These are phyloP conservation scores for Steinernema hermaphroditum DNA, from an alignment of 2,888 invertebrate genomes.

Conservation along the genomic window DNA sequence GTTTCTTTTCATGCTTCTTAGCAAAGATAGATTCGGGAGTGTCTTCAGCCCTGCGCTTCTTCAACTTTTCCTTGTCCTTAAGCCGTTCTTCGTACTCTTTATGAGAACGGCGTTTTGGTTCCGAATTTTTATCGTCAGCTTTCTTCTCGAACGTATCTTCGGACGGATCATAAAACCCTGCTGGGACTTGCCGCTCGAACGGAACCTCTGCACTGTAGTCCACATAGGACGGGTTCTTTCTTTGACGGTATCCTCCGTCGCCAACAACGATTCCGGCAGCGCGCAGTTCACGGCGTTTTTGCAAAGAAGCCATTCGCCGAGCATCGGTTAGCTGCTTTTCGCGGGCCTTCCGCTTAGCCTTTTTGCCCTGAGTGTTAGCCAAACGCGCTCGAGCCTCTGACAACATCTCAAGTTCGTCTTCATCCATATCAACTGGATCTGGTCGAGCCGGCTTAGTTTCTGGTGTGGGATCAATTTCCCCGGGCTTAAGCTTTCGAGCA, in stretches of 20 bases:
- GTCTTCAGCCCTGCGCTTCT: slow-evolving; percentile 79
- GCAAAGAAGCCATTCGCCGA: slow-evolving; percentile 87
- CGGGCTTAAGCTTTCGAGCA: slow-evolving; percentile 93
- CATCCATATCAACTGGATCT: slow-evolving; percentile 99
- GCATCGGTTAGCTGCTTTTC: slow-evolving; percentile 99
- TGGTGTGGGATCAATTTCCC: slow-evolving; percentile 99
- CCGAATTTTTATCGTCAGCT: slow-evolving; percentile 47
- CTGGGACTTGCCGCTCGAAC: slow-evolving; percentile 75
- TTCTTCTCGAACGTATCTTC: slow-evolving; percentile 74
- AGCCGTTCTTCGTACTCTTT: slow-evolving; percentile 78
- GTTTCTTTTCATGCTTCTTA: slow-evolving; percentile 62
- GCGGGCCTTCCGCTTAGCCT: slow-evolving; percentile 77
- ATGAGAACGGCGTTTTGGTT: slow-evolving; percentile 53
- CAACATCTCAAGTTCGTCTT: slow-evolving; percentile 98
- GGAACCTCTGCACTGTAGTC: slow-evolving; percentile 95
- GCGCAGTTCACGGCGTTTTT: slow-evolving; percentile 92
- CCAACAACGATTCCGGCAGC: slow-evolving; percentile 82
- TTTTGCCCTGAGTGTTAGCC: slow-evolving; percentile 92
- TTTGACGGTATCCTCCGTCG: slow-evolving; percentile 61
- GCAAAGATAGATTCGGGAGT: slow-evolving; percentile 74
- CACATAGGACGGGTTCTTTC: slow-evolving; percentile 74
- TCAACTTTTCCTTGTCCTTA: slow-evolving; percentile 91
- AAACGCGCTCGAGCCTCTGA: slow-evolving; percentile 96
- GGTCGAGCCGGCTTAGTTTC: slow-evolving; percentile 99
- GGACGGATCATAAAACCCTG: slow-evolving; percentile 91